These are phyloP conservation scores for Tiliqua scincoides DNA, from an alignment of 2,113 vertebrate genomes.

Conservation along the genomic window DNA sequence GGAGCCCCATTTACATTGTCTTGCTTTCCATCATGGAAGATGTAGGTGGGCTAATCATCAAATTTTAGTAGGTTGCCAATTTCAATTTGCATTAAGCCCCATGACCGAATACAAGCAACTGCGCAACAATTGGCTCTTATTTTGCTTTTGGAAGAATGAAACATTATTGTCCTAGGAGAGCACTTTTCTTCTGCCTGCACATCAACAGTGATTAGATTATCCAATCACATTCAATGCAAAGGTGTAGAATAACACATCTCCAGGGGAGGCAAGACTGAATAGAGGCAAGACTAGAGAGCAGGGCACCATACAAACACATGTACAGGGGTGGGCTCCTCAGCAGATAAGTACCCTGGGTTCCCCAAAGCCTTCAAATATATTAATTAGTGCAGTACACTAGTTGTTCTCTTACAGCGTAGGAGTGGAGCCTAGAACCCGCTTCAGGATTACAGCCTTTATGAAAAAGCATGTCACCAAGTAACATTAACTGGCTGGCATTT, in stretches of 20 bases:
- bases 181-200: too few species aligned
- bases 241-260: background rate
- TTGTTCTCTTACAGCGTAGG: background rate
- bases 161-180: too few species aligned
- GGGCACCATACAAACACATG: background rate
- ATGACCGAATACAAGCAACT: background rate
- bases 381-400: background rate
- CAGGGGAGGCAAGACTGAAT: background rate
- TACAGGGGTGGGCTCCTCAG: background rate
- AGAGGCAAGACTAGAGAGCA: background rate
- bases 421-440: background rate
- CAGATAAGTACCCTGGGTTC: background rate
- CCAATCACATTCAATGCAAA: background rate
- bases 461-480: slow-evolving; percentile 16
- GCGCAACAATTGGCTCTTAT: background rate
- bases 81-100: background rate
- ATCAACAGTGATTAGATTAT: background rate
- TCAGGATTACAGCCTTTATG: background rate
- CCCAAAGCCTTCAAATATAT: slow-evolving; percentile 6
- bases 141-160: too few species aligned
- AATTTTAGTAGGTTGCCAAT: background rate
- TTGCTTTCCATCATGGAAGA: background rate
- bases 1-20: background rate
- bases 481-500: background rate
- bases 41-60: background rate